Conservation (phyloP, 2,888 invertebrate genomes). For the Gortyna flavago region DNA sequence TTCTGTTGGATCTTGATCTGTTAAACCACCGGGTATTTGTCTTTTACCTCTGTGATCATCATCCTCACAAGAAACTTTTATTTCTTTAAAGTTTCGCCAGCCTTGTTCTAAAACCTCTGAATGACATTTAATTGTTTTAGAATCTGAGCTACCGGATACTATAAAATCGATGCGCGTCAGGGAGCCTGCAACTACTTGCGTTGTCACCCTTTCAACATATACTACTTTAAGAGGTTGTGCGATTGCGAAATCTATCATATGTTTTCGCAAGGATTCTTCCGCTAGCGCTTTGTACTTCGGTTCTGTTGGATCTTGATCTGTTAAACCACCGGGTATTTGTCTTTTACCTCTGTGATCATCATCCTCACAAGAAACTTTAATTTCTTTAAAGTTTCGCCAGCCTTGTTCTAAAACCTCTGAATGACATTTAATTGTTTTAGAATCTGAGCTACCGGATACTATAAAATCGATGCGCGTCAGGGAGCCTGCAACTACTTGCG, state of each 20-base stretch:
- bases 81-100: conserved; percentile 60
- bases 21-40: not conserved
- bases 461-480: conserved; percentile 61
- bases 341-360: conserved; percentile 34
- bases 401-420: conserved; percentile 57
- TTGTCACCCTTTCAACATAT: too few relatives aligned
- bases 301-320: too few relatives aligned
- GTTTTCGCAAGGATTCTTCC: too few relatives aligned
- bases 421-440: conserved; percentile 42
- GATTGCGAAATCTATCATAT: too few relatives aligned
- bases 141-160: too few relatives aligned
- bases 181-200: too few relatives aligned
- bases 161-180: too few relatives aligned
- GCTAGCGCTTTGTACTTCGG: too few relatives aligned
- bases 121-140: too few relatives aligned
- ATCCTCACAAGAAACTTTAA: conserved; percentile 7
- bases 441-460: conserved; percentile 15
- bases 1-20: not conserved
- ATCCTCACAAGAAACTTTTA: conserved; percentile 56
- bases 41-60: not conserved
- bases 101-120: too few relatives aligned
- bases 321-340: too few relatives aligned
- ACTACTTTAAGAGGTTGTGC: too few relatives aligned
- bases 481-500: conserved; percentile 68
- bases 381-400: conserved; percentile 29